Evolutionary conservation across 2,888 invertebrate species (phyloP), one percentile per base, ranked within the genome.

Genomic region (Rhodophaea formosa): DNA sequence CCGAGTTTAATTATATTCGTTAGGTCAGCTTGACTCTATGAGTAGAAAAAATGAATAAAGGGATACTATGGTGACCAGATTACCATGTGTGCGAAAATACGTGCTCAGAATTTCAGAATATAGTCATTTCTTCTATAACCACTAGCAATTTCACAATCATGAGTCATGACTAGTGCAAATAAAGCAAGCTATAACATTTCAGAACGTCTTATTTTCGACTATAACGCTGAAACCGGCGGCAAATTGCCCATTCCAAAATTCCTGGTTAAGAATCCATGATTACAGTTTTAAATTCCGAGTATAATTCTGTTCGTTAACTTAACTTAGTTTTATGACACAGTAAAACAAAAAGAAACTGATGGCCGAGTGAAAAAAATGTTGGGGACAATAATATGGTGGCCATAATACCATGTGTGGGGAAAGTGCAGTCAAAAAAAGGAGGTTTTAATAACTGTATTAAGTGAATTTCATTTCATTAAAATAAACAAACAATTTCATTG

Each of bases 161-260:
- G 49, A 53, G 17, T 42, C 53, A 53, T 49, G 49, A 49, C 49
- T 49, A 49, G 32, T 49, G 49, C 49, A 32, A 49, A 45, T 54
- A 54, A 54, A 54, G 44, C 32, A 43, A 54, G 61, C 63, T 61
- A 58, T 71, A 53, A 62, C 65, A 58, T 66, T 71, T 60, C 68
- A 64, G 62, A 72, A 69, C 75, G 68, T 74, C 74, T 75, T 70
- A 72, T 70, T 72, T 74, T 60, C 49, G 45, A 66, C 75, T 69
- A 74, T 72, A 68, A 70, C 59, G 66, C 63, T 62, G 59, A 62
- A 72, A 71, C 66, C 66, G 60, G 62, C 66, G 57, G 65, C 62
- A 75, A 76, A 76, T 73, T 74, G 70, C 67, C 70, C 66, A 69
- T 75, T 75, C 67, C 62, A 58, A 73, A n/a, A 75, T 68, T 73